Percentiles rank a stretch among this genome's conserved stretches.
Conservation (phyloP, 1,140 invertebrate species). For the Argopecten irradians region DNA sequence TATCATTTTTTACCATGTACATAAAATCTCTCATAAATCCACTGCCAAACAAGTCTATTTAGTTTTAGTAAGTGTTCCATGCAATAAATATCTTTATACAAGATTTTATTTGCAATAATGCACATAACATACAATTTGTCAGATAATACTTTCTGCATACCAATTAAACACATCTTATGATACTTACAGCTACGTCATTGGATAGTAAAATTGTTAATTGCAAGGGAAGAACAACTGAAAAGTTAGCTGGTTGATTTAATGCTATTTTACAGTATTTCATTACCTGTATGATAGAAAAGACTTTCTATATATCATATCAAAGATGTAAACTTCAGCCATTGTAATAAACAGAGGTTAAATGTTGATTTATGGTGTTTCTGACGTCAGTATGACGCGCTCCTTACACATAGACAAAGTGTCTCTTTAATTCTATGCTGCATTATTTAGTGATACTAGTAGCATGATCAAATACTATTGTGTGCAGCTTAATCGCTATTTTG, state of each 20-base stretch:
- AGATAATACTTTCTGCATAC: not conserved
- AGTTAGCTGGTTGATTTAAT: not conserved
- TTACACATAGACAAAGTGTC: not conserved
- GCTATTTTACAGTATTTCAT: not conserved
- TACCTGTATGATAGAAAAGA: not conserved
- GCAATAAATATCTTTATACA: not conserved
- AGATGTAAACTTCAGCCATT: not conserved
- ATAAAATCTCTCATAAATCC: not conserved
- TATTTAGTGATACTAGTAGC: not conserved
- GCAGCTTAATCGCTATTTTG: not conserved
- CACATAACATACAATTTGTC: not conserved
- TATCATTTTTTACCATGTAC: not conserved
- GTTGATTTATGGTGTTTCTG: not conserved
- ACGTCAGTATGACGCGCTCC: not conserved
- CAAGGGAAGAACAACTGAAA: not conserved
- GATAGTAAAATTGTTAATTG: not conserved
- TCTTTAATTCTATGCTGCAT: not conserved
- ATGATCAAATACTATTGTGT: not conserved
- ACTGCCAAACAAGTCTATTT: not conserved
- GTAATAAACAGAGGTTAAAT: not conserved
- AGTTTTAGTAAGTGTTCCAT: not conserved
- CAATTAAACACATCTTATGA: not conserved
- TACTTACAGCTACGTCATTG: not conserved
- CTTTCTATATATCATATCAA: not conserved
- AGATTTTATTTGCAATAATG: not conserved